A percentile compares a stretch with the other conserved stretches of the same genome.
Evolutionary conservation across 2,797 vertebrate genomes (phyloP).

Genomic region (Sebastes minor): DNA sequence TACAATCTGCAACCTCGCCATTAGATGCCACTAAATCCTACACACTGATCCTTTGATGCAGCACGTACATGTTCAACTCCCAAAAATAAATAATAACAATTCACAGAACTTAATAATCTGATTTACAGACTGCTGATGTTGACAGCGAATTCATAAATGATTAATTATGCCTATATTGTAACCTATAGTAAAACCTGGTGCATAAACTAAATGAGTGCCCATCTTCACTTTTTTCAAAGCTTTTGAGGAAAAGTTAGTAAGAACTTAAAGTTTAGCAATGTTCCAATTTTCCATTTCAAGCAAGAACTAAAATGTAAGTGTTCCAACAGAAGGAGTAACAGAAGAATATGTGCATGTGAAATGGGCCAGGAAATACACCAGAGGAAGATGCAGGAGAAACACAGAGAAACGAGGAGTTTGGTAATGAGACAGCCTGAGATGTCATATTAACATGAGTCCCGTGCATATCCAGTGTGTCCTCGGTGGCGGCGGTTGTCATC

Average conservation of each 20-base stretch:
- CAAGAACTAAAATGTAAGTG: not conserved
- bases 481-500: slow-evolving; percentile 19
- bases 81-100: not conserved
- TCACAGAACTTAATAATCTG: not conserved
- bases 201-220: not conserved
- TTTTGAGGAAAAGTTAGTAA: not conserved
- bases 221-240: not conserved
- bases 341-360: not conserved
- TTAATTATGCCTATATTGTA: not conserved
- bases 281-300: not conserved
- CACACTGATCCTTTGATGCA: not conserved
- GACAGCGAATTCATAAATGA: not conserved
- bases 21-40: not conserved
- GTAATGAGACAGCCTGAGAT: not conserved
- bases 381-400: not conserved
- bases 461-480: not conserved
- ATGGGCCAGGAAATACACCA: not conserved
- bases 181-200: not conserved
- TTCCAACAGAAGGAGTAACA: not conserved
- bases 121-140: not conserved
- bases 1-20: not conserved
- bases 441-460: slow-evolving; percentile 13
- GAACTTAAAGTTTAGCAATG: not conserved
- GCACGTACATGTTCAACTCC: not conserved
- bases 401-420: not conserved